Evolutionary conservation across 2,113 vertebrate species (phyloP).

Genomic region (Rhinoderma darwinii): DNA sequence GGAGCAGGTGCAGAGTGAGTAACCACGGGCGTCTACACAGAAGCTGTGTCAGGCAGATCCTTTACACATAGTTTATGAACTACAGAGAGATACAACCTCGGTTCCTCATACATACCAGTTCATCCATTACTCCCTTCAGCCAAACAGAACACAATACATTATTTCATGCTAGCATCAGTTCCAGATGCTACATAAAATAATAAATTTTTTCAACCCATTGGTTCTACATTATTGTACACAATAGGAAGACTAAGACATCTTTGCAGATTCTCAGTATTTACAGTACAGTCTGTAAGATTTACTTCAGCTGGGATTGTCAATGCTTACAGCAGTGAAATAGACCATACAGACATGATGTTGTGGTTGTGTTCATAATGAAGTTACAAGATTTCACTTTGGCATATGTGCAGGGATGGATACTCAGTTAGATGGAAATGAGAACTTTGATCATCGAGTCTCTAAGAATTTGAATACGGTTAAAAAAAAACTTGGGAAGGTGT

Average conservation of each 20-base stretch:
- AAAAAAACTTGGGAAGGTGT: neutral
- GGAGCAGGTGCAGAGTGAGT: no score
- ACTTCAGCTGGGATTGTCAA: neutral
- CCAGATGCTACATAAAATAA: slow-evolving; percentile 3
- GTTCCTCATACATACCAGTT: neutral
- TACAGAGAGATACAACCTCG: neutral
- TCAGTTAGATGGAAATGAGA: neutral
- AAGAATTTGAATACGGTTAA: neutral
- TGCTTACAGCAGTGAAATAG: neutral
- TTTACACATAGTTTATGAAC: neutral
- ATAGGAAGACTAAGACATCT: neutral
- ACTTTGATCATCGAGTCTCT: neutral
- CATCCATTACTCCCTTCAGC: slow-evolving; percentile 4
- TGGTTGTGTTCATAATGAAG: neutral
- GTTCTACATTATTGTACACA: neutral
- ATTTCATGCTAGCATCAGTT: slow-evolving; percentile 4
- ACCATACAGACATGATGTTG: neutral
- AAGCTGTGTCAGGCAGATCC: no score
- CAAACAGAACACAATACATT: neutral
- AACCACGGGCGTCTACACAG: no score
- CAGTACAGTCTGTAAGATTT: neutral
- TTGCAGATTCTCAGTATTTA: neutral
- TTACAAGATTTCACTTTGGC: neutral
- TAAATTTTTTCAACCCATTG: neutral
- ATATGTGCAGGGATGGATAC: neutral